phyloP scores from a whole-genome alignment of 2,113 vertebrate genomes.

The Hiodon tergisus region DNA sequence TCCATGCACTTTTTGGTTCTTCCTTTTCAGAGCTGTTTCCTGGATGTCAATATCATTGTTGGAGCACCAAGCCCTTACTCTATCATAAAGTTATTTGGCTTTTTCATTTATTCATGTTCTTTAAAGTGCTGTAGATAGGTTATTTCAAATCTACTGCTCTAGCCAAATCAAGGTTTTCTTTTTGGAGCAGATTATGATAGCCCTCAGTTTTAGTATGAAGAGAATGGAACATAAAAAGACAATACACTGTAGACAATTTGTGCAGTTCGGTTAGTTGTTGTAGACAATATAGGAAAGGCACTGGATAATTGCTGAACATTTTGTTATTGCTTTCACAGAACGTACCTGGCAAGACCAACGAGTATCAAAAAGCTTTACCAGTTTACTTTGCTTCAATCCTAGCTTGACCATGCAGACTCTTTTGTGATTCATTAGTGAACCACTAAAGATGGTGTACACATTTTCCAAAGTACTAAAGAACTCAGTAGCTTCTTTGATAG shows the following conservation, averaged over 20 bases:
- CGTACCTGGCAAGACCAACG: slow-evolving; percentile 10
- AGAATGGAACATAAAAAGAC: slow-evolving; percentile 2
- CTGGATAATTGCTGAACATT: slow-evolving; percentile 10
- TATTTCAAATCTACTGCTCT: slow-evolving; percentile 6
- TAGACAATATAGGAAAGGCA: slow-evolving; percentile 4
- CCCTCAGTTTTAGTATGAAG: slow-evolving; percentile 2
- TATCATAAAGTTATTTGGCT: background rate
- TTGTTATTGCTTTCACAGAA: slow-evolving; percentile 4
- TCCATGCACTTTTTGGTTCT: slow-evolving; percentile 11
- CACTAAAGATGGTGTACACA: slow-evolving; percentile 5
- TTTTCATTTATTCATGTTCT: background rate
- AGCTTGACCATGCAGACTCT: slow-evolving; percentile 2
- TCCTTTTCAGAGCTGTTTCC: slow-evolving; percentile 10
- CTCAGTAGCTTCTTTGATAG: background rate
- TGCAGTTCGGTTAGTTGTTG: background rate
- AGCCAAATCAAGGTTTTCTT: slow-evolving; percentile 10
- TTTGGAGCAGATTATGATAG: slow-evolving; percentile 8
- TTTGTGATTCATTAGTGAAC: slow-evolving; percentile 16
- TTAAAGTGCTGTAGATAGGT: slow-evolving; percentile 1
- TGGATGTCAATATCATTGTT: slow-evolving; percentile 11
- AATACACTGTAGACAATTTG: slow-evolving; percentile 15
- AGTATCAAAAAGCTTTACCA: slow-evolving; percentile 2
- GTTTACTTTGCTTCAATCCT: slow-evolving; percentile 9
- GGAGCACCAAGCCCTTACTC: background rate
- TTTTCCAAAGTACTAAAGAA: slow-evolving; percentile 13